phyloP scores from a whole-genome alignment of 2,797 vertebrate genomes.

The Phoeniculus purpureus region DNA sequence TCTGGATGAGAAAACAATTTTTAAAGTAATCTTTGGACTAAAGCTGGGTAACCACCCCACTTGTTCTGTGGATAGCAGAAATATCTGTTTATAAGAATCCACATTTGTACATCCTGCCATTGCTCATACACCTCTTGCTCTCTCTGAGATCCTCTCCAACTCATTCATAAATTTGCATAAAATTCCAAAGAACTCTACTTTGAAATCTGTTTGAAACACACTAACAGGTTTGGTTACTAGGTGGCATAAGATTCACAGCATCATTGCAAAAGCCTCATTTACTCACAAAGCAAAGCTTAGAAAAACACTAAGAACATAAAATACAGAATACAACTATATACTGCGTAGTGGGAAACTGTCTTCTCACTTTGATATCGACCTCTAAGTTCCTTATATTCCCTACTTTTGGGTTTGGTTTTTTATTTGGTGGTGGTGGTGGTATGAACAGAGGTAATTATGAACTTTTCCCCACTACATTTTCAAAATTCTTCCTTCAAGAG shows the following conservation, averaged over 20 bases:
- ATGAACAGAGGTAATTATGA: neutral
- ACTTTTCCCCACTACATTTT: neutral
- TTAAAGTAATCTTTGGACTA: neutral
- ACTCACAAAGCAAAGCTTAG: neutral
- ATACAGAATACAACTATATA: neutral
- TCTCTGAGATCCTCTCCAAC: neutral
- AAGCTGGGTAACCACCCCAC: neutral
- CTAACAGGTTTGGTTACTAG: neutral
- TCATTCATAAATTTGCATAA: neutral
- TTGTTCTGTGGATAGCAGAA: neutral
- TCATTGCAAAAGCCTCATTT: neutral
- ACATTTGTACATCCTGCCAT: neutral
- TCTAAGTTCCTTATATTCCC: neutral
- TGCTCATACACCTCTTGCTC: accelerated
- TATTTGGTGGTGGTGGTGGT: neutral
- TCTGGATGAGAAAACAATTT: slow-evolving; percentile 56
- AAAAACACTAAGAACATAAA: neutral
- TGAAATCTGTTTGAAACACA: neutral
- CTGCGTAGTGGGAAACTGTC: neutral
- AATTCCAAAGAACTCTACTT: neutral
- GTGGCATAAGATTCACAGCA: neutral
- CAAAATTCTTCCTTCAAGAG: neutral
- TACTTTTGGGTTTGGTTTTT: neutral
- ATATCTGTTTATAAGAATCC: neutral
- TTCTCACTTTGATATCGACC: neutral